Evolutionary conservation across 2,888 invertebrate species (phyloP).

Genomic region (Brachylomia viminalis): DNA sequence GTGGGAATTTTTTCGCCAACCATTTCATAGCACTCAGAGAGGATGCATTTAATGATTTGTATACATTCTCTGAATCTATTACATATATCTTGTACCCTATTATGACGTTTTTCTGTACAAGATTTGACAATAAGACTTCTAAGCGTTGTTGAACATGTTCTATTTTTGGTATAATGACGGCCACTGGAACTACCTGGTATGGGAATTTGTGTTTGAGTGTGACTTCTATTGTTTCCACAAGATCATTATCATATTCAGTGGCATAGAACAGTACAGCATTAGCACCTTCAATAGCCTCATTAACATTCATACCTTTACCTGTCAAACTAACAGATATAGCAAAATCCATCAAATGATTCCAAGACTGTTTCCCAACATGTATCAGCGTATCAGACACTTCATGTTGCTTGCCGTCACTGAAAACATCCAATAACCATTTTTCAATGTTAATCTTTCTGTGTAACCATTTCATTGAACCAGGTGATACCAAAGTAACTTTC

Average conservation of each 20-base stretch:
- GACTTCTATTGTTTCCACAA: slow-evolving; percentile 75
- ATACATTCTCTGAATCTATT: slow-evolving; percentile 76
- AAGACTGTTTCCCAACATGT: slow-evolving; percentile 84
- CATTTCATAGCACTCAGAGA: slow-evolving; percentile 86
- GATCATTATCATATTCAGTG: slow-evolving; percentile 76
- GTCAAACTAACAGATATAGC: slow-evolving; percentile 85
- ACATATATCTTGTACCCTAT: slow-evolving; percentile 81
- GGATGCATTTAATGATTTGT: slow-evolving; percentile 75
- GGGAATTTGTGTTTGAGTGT: slow-evolving; percentile 81
- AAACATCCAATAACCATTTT: slow-evolving; percentile 86
- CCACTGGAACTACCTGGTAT: slow-evolving; percentile 85
- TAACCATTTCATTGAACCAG: slow-evolving; percentile 85
- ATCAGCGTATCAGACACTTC: slow-evolving; percentile 81
- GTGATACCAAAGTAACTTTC: slow-evolving; percentile 92
- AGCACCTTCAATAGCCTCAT: slow-evolving; percentile 85
- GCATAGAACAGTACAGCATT: slow-evolving; percentile 84
- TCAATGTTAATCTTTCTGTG: slow-evolving; percentile 85
- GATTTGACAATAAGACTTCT: slow-evolving; percentile 74
- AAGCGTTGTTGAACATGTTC: slow-evolving; percentile 70
- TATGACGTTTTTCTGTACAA: slow-evolving; percentile 78
- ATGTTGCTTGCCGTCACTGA: slow-evolving; percentile 83
- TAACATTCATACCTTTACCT: slow-evolving; percentile 69
- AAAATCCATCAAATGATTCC: slow-evolving; percentile 88
- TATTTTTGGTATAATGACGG: slow-evolving; percentile 79
- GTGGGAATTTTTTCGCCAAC: slow-evolving; percentile 87